A percentile compares a stretch with the other conserved stretches of the same genome.
Evolutionary conservation across 2,888 invertebrate species (phyloP).

Genomic region (Pristionchus mayeri): DNA sequence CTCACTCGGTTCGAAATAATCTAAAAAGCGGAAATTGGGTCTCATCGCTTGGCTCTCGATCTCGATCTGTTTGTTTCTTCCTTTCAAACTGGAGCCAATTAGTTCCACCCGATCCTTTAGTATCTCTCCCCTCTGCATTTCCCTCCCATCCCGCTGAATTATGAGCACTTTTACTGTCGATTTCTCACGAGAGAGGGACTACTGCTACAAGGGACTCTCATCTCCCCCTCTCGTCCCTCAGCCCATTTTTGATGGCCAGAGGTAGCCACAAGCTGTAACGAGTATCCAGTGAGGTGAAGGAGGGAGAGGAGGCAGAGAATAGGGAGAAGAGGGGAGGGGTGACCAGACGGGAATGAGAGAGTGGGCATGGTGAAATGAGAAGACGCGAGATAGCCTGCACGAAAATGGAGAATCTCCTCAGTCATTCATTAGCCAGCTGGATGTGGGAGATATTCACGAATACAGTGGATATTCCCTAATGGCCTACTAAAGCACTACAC

Average conservation of each 20-base stretch:
- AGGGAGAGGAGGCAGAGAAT: neutral
- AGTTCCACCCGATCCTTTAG: conserved; percentile 20
- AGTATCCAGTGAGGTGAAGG: conserved; percentile 25
- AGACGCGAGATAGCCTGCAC: no score
- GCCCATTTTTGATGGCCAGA: conserved; percentile 18
- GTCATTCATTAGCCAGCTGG: no score
- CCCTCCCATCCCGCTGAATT: conserved; percentile 18
- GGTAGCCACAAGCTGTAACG: neutral
- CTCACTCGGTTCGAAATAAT: neutral
- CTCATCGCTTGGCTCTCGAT: neutral
- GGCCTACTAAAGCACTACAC: no score
- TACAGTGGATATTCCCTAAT: no score
- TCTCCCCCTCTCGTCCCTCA: conserved; percentile 5
- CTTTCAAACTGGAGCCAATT: conserved; percentile 31
- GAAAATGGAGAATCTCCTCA: no score
- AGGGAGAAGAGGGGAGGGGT: neutral
- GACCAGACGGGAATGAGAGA: neutral
- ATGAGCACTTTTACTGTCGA: conserved; percentile 37
- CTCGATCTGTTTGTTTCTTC: conserved; percentile 33
- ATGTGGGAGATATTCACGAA: no score
- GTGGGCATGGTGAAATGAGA: neutral
- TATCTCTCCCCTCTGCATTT: neutral
- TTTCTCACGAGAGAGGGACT: conserved; percentile 6
- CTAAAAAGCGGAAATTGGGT: neutral
- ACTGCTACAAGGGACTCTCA: neutral